Evolutionary conservation across 2,797 vertebrate species (phyloP), one percentile per base, ranked within the genome.

Genomic region (Lacerta agilis): DNA sequence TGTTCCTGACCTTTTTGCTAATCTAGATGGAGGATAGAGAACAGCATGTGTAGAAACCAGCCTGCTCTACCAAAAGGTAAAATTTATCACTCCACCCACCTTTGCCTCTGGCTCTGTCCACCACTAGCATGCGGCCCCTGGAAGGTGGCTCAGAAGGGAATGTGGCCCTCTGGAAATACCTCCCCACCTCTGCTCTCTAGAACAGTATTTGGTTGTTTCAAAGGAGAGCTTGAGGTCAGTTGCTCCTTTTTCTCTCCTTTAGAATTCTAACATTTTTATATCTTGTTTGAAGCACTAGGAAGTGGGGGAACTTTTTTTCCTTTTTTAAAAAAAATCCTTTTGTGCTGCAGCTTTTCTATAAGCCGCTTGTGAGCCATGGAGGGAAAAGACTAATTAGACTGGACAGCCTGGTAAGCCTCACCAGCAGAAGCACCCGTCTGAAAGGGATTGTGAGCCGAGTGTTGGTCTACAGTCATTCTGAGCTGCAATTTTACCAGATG

Each of bases 341-440:
- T 87, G n/a, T 88, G 36, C 84, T 92, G 85, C 88, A 3, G 80
- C 92, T 80, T 80, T 86, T 78, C 64, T 86, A 29, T 95, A 92
- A 96, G 93, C 94, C 85, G 15, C 94, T 95, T 88, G 49, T 92
- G 85, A 83, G 87, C 25, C 71, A 61, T 25, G 81, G 45, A 89
- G 89, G n/a, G 29, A 15, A 41, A 86, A 89, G 91, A 91, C 33
- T 95, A 90, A 95, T 90, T 95, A 87, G 91, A 86, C 41, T 3
- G 8, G 94, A 92, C 87, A 87, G 88, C 58, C 61, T 93, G 86
- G 83, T 89, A 86, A 93, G 90, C 93, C 86, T 87, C 0, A 1
- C 86, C 85, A 91, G 90, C 92, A 92, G 86, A 79, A 80, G 88
- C 7, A 18, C 87, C 77, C 77, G 58, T 87, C 11, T 71, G 8